Percentiles rank a stretch among this genome's conserved stretches.
Conservation (phyloP, 1,140 invertebrate genomes). For the Orchesella cincta region DNA sequence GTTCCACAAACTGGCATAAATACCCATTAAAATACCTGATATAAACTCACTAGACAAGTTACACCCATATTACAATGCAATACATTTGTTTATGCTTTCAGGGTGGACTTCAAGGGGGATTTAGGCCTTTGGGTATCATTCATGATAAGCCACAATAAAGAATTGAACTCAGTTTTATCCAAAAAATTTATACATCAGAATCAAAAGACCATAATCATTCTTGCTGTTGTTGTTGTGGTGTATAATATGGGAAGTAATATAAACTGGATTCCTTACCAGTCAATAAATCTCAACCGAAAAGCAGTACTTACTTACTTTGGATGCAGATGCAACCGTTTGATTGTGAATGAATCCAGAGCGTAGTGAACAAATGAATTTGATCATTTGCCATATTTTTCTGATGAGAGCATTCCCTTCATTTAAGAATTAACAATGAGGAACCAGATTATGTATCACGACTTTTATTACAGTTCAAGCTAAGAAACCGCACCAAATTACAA, state of each 20-base stretch:
- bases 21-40: background rate
- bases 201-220: background rate
- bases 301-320: background rate
- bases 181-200: background rate
- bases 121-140: background rate
- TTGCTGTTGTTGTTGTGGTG: background rate
- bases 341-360: background rate
- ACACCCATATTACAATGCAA: background rate
- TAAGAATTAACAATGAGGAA: too few species aligned
- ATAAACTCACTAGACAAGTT: constrained; percentile 1
- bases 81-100: background rate
- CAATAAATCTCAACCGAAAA: background rate
- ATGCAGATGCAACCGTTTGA: background rate
- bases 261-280: background rate
- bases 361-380: too few species aligned
- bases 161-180: too few species aligned
- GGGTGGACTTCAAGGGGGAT: background rate
- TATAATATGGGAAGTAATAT: background rate
- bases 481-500: too few species aligned
- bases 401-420: too few species aligned
- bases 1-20: background rate
- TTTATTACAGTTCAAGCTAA: too few species aligned
- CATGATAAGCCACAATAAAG: too few species aligned
- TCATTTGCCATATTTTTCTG: too few species aligned
- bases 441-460: too few species aligned